Percentiles rank a stretch among this genome's conserved stretches.
These are phyloP conservation scores for Neopipo cinnamomea DNA, from an alignment of 2,113 vertebrate species.

Conservation along the genomic window DNA sequence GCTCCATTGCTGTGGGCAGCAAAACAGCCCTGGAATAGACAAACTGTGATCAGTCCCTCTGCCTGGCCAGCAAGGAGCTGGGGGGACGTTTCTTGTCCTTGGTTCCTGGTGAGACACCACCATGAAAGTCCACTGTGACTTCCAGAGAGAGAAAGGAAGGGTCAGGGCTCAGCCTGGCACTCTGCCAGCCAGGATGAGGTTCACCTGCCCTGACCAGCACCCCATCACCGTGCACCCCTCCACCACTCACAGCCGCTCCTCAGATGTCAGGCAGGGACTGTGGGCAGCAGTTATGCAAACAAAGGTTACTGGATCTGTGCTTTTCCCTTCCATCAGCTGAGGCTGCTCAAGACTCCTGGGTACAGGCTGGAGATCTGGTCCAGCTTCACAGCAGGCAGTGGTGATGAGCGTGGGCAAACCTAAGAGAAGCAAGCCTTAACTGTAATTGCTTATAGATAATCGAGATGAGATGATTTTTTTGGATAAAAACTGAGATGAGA, in stretches of 20 bases:
- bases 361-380: neutral
- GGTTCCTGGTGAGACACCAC: neutral
- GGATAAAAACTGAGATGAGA: neutral
- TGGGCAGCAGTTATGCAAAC: neutral
- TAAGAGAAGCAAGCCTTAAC: neutral
- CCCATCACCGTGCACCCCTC: neutral
- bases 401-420: fast-evolving
- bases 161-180: neutral
- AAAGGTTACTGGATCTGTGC: neutral
- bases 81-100: neutral
- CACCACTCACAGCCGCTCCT: neutral
- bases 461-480: fast-evolving
- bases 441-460: neutral
- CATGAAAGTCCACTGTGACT: fast-evolving
- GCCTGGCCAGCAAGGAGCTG: neutral
- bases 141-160: neutral
- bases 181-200: neutral
- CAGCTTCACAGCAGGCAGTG: neutral
- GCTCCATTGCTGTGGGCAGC: neutral
- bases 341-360: neutral
- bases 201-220: neutral
- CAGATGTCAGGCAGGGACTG: neutral
- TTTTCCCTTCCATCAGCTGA: neutral
- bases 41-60: neutral
- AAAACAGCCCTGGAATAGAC: neutral